phyloP scores from a whole-genome alignment of 2,797 vertebrate species.

The Chaetodon trifasciatus region DNA sequence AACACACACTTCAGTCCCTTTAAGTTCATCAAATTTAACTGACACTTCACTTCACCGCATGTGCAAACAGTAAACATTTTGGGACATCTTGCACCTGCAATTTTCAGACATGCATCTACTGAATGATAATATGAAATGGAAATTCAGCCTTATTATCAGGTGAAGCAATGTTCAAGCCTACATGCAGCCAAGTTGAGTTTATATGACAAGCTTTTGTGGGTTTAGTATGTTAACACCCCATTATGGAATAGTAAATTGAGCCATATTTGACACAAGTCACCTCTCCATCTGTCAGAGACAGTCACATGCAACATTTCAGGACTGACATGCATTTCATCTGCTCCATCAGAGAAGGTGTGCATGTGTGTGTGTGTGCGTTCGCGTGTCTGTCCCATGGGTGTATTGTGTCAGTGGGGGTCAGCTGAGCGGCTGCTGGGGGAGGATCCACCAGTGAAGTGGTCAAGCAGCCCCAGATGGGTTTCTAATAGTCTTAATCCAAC shows the following conservation, averaged over 20 bases:
- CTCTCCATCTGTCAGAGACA: constrained; percentile 68
- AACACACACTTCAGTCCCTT: background rate
- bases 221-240: constrained; percentile 11
- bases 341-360: constrained; percentile 49
- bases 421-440: constrained; percentile 78
- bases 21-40: background rate
- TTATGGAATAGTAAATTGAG: constrained; percentile 49
- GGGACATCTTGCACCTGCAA: background rate
- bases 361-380: constrained; percentile 17
- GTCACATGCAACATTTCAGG: constrained; percentile 60
- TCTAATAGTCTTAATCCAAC: constrained; percentile 85
- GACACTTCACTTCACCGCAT: background rate
- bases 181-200: background rate
- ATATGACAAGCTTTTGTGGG: background rate
- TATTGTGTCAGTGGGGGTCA: constrained; percentile 69
- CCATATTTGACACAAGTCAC: constrained; percentile 59
- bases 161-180: background rate
- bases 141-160: background rate
- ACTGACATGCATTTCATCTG: constrained; percentile 65
- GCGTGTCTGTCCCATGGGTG: constrained; percentile 63
- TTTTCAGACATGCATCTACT: background rate
- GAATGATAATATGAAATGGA: background rate
- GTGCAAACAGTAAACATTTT: background rate
- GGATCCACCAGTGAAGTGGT: constrained; percentile 79
- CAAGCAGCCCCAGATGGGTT: constrained; percentile 84